Evolutionary conservation across 1,140 invertebrate genomes (phyloP).

Genomic region (Callitettix versicolor): DNA sequence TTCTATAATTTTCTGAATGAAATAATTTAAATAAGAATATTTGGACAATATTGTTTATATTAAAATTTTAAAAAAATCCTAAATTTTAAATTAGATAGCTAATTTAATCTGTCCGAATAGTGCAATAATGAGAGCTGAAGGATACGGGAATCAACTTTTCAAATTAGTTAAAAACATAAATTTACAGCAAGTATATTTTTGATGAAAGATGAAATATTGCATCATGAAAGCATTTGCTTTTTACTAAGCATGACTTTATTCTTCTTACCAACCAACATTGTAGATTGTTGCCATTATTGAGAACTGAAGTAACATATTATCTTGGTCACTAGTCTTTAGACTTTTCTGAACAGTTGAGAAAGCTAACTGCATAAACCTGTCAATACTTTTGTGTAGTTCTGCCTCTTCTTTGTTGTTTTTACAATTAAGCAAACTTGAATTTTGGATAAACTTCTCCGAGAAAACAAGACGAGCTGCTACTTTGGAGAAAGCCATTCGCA

Average conservation of each 20-base stretch:
- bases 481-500: background rate
- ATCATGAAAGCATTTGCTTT: background rate
- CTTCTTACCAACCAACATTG: constrained; percentile 6
- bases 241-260: background rate
- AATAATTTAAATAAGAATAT: too few relatives aligned
- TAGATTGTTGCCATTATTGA: constrained; percentile 5
- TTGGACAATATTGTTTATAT: too few relatives aligned
- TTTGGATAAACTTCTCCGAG: background rate
- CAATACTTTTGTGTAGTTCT: background rate
- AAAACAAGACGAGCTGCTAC: background rate
- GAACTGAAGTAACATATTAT: constrained; percentile 5
- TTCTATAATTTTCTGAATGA: too few relatives aligned
- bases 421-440: background rate
- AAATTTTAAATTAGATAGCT: background rate
- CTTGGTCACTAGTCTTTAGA: background rate
- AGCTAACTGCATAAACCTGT: background rate
- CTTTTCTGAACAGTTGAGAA: background rate
- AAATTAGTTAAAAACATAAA: background rate
- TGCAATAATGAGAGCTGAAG: background rate
- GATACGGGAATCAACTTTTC: background rate
- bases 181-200: background rate
- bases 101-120: background rate
- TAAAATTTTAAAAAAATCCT: too few relatives aligned
- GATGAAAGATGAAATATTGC: background rate
- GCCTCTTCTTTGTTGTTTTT: too few relatives aligned